A percentile compares a stretch with the other conserved stretches of the same genome.
These are phyloP conservation scores for Scaptomyza reducta DNA, from an alignment of 2,888 invertebrate species.

Conservation along the genomic window DNA sequence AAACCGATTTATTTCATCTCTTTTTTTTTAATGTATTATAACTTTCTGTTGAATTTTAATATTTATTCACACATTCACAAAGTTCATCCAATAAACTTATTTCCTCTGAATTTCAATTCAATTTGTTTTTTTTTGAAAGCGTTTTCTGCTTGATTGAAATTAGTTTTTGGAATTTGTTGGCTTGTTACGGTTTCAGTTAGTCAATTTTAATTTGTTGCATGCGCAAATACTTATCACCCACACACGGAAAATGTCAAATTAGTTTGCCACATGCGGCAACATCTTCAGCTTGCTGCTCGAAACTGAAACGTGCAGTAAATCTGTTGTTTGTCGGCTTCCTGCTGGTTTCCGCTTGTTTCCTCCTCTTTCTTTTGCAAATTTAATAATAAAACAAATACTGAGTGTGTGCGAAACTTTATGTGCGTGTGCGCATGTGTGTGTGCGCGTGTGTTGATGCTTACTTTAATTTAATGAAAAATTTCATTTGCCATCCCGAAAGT, in stretches of 20 bases:
- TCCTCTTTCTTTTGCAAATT: constrained; percentile 27
- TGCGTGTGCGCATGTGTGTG: constrained; percentile 19
- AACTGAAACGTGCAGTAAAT: constrained; percentile 40
- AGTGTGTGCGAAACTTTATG: constrained; percentile 3
- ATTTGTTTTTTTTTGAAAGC: not conserved
- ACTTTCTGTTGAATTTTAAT: too few relatives aligned
- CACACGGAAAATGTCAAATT: not conserved
- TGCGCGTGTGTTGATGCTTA: constrained; percentile 31
- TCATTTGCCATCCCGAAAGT: constrained; percentile 52
- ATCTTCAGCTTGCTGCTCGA: constrained; percentile 7
- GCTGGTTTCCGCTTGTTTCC: constrained; percentile 17
- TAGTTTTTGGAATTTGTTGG: not conserved
- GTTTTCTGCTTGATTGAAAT: not conserved
- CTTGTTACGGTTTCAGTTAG: not conserved
- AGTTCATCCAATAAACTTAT: not conserved
- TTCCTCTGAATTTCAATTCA: not conserved
- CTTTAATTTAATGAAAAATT: constrained; percentile 63
- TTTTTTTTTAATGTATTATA: too few relatives aligned
- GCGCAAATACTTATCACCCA: not conserved
- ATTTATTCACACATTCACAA: too few relatives aligned
- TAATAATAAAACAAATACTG: constrained; percentile 40
- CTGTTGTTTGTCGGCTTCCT: constrained; percentile 40
- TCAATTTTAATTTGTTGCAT: not conserved
- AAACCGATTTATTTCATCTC: too few relatives aligned
- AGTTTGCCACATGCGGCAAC: constrained; percentile 1